Evolutionary conservation across 1,140 invertebrate genomes (phyloP).

Genomic region (Mylabris phalerata): DNA sequence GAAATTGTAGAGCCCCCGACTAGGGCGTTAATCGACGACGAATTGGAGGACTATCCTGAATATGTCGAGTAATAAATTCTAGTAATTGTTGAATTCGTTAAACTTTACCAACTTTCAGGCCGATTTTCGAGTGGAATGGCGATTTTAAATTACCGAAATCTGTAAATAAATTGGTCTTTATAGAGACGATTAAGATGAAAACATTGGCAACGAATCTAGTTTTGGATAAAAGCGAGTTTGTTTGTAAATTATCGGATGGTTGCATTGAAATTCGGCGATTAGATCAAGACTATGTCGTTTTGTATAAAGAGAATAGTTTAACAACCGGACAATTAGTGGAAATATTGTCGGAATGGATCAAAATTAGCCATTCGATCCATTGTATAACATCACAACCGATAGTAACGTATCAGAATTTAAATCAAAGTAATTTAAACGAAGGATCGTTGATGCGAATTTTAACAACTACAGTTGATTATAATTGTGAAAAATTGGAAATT

Average conservation of each 20-base stretch:
- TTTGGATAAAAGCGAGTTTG: constrained; percentile 13
- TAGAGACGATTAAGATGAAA: constrained; percentile 26
- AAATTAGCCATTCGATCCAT: constrained; percentile 23
- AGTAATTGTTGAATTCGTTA: not conserved
- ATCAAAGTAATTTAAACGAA: constrained; percentile 4
- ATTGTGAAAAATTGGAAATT: constrained; percentile 23
- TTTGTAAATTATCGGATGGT: constrained; percentile 21
- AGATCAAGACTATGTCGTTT: constrained; percentile 23
- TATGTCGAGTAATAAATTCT: constrained; percentile 24
- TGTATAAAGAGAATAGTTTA: constrained; percentile 21
- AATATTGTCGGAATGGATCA: constrained; percentile 21
- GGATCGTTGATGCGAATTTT: constrained; percentile 21
- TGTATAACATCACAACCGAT: constrained; percentile 26
- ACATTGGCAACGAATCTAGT: constrained; percentile 23
- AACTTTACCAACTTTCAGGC: constrained; percentile 13
- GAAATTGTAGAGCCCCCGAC: constrained; percentile 37
- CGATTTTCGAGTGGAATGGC: constrained; percentile 25
- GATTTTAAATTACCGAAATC: constrained; percentile 10
- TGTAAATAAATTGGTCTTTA: constrained; percentile 28
- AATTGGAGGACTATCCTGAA: constrained; percentile 27
- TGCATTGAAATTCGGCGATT: constrained; percentile 15
- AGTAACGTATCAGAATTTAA: constrained; percentile 15
- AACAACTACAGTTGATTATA: constrained; percentile 16
- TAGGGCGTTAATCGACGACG: constrained; percentile 33
- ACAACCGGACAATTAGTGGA: constrained; percentile 21